Evolutionary conservation across 2,888 invertebrate species (phyloP).

Genomic region (Lycophotia porphyrea): DNA sequence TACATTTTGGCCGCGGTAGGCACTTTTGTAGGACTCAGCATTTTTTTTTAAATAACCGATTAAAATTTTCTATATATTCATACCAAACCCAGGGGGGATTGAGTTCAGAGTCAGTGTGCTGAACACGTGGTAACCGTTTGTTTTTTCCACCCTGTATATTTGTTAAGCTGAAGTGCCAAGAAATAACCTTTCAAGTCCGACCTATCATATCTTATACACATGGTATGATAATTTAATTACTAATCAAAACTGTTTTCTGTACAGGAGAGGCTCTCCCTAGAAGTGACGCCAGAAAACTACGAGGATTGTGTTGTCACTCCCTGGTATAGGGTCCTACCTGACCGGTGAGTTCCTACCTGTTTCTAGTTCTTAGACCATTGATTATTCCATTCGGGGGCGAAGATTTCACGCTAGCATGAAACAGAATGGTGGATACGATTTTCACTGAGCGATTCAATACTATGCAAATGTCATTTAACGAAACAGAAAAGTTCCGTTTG

Average conservation of each 20-base stretch:
- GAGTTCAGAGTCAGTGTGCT: no score
- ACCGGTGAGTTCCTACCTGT: conserved; percentile 78
- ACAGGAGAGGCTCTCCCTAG: conserved; percentile 81
- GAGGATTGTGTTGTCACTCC: conserved; percentile 95
- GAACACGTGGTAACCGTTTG: background rate
- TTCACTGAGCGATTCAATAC: background rate
- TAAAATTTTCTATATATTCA: no score
- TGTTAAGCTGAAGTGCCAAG: background rate
- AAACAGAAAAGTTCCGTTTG: background rate
- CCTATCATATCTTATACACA: background rate
- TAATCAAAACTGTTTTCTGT: conserved; percentile 24
- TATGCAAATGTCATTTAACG: background rate
- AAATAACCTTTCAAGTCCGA: background rate
- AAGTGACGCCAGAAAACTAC: conserved; percentile 91
- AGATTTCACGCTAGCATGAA: background rate
- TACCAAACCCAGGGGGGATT: no score
- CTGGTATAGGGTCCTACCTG: conserved; percentile 92
- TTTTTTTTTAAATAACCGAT: no score
- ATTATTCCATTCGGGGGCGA: background rate
- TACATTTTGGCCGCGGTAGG: background rate
- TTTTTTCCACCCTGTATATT: background rate
- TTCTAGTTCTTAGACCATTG: background rate
- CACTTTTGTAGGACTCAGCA: no score
- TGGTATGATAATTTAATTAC: background rate
- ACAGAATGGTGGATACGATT: background rate